Percentiles rank a stretch among this genome's conserved stretches.
Evolutionary conservation across 2,888 invertebrate species (phyloP).

Genomic region (Cryptosula pallasiana): DNA sequence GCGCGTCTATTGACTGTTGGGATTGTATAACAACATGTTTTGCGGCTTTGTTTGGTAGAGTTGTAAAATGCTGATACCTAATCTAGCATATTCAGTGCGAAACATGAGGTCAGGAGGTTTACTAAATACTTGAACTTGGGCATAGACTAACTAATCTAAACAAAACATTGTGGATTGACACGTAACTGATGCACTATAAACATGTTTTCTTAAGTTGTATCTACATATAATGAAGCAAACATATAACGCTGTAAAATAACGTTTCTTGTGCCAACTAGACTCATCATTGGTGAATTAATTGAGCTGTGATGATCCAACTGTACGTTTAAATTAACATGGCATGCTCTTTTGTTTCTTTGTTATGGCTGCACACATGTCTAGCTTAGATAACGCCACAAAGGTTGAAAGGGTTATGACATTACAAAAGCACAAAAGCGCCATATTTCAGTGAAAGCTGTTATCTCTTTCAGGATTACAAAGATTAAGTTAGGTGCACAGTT

Average conservation of each 20-base stretch:
- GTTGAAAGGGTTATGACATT: too few species aligned
- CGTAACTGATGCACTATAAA: neutral
- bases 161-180: neutral
- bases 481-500: too few species aligned
- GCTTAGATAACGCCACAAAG: conserved; percentile 2
- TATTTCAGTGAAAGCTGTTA: too few species aligned
- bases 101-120: neutral
- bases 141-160: neutral
- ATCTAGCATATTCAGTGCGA: too few species aligned
- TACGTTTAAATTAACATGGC: neutral
- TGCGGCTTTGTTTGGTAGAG: too few species aligned
- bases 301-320: neutral
- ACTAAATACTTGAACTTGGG: neutral
- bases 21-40: too few species aligned
- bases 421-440: too few species aligned
- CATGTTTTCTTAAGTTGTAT: conserved; percentile 9
- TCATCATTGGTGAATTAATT: neutral
- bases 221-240: neutral
- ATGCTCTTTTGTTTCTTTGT: neutral
- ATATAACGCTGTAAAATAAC: too few species aligned
- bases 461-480: too few species aligned
- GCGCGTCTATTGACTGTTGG: too few species aligned
- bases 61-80: too few species aligned
- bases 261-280: neutral
- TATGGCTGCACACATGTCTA: neutral